Evolutionary conservation across 2,797 vertebrate species (phyloP), one percentile per base, ranked within the genome.

Genomic region (Synaphobranchus kaupii): DNA sequence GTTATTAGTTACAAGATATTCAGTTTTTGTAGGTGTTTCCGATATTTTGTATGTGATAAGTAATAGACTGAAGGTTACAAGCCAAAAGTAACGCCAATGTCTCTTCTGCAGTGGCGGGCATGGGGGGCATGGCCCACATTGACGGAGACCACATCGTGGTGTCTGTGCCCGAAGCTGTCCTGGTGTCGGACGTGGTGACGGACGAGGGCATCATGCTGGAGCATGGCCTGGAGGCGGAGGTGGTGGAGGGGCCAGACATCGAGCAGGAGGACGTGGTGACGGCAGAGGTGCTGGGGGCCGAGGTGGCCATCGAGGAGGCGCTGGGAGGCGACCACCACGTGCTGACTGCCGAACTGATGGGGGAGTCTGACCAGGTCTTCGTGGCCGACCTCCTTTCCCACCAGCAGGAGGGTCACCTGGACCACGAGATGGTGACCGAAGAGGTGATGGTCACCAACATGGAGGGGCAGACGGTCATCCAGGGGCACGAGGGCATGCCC

Each of bases 111-210:
- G 98, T 99, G 95, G 95, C 98, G 90, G 98, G 98, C 89, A 99
- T 99, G 97, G 97, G 98, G 88, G 98, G 99, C 92, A 97, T 98
- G 89, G 98, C 98, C 89, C 98, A 98, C 93, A 98, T 99, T 44
- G 98, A 99, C 50, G 99, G 98, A 87, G 99, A 99, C 89, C 99
- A 99, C 94, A 99, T 99, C 86, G 98, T 99, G 89, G 98, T 99
- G 80, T 99, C 98, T 3, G 99, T 99, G 84, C 98, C 99, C 0
- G 98, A 99, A 93, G 98, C 98, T 22, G 98, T 99, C 87, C 97
- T 99, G 88, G 97, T 99, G 84, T 99, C 99, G 34, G 98, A 99
- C 66, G 97, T 99, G 90, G 98, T 98, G 93, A 98, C 98, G 0
- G 98, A 99, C 4, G 98, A 99, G 83, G 98, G 97, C 86, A 98